These are phyloP conservation scores for Ascidia mentula DNA, from an alignment of 23 tunicate species.

Conservation along the genomic window DNA sequence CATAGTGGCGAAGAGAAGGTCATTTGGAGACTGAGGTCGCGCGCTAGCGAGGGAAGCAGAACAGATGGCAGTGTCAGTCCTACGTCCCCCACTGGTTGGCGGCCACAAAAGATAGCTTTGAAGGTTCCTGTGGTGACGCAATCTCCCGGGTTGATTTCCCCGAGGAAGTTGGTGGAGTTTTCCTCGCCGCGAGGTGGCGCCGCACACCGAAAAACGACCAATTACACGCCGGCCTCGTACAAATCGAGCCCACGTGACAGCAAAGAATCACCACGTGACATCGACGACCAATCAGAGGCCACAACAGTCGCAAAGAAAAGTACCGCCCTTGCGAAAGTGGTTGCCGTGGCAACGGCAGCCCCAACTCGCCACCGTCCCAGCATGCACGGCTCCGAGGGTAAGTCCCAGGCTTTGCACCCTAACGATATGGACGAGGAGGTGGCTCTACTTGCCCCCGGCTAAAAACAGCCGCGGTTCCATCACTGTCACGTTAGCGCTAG, in stretches of 20 bases:
- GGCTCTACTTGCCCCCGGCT: background rate
- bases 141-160: slow-evolving; percentile 52
- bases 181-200: slow-evolving; percentile 6
- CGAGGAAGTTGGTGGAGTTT: slow-evolving; percentile 29
- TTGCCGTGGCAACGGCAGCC: slow-evolving; percentile 64
- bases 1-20: slow-evolving; percentile 73
- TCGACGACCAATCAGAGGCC: background rate
- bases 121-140: slow-evolving; percentile 71
- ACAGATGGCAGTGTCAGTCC: slow-evolving; percentile 30
- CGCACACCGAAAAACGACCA: slow-evolving; percentile 8
- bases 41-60: slow-evolving; percentile 19
- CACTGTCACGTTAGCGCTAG: background rate
- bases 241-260: slow-evolving; percentile 12
- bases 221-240: slow-evolving; percentile 1
- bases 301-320: background rate
- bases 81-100: slow-evolving; percentile 8
- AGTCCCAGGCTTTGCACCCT: background rate
- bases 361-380: slow-evolving; percentile 52
- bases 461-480: background rate
- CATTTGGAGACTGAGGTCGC: slow-evolving; percentile 80
- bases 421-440: background rate
- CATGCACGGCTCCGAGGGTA: background rate
- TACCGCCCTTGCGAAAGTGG: slow-evolving; percentile 54
- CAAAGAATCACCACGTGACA: slow-evolving; percentile 4
- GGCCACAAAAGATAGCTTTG: slow-evolving; percentile 35